Base-by-base conservation (phyloP, 2,797 vertebrate genomes). In the Microctenopoma steveboyesi region DNA sequence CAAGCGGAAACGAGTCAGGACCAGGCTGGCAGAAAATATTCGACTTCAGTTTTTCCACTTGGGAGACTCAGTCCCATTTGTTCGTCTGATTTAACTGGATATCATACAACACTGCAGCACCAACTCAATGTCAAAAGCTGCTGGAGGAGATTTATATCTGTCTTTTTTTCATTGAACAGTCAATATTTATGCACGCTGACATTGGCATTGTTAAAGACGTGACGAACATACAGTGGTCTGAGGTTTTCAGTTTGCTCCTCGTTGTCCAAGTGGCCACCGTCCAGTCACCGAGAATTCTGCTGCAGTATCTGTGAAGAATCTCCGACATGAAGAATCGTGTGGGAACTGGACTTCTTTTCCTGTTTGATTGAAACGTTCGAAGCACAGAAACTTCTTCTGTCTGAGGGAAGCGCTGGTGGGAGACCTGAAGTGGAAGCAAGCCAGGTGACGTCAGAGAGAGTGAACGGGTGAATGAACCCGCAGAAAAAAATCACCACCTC, bases 191-290 rank as follows among this genome's bases (percentile, higher is more conserved):
- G 69, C 9, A 5, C 1, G 2, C 7, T 16, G 15, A 15, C 14
- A 39, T 5, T 63, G 22, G 7, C 0, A 45, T 33, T 15, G 54
- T 39, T 28, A 43, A 48, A 47, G 11, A 46, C 30, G 11, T 52
- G 14, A 0, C 52, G 15, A 54, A 18, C 16, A 52, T 59, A 42
- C 33, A 27, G 43, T 39, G 5, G 14, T 45, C 40, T 43, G 53
- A 49, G 39, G 15, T 76, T 13, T 40, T 60, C 3, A 64, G 70
- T 80, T 82, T 79, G 77, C 33, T 18, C 16, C 40, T 2, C 22
- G 35, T 25, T 13, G 50, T 10, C 51, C 78, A 68, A 58, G 27
- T 39, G 61, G 63, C 64, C 16, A 11, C 14, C 11, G 15, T 7
- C 66, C 62, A 53, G n/a, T 54, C 56, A 52, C 22, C 5, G 25